phyloP scores from a whole-genome alignment of 2,888 invertebrate genomes.

The Epistrophe eligans region DNA sequence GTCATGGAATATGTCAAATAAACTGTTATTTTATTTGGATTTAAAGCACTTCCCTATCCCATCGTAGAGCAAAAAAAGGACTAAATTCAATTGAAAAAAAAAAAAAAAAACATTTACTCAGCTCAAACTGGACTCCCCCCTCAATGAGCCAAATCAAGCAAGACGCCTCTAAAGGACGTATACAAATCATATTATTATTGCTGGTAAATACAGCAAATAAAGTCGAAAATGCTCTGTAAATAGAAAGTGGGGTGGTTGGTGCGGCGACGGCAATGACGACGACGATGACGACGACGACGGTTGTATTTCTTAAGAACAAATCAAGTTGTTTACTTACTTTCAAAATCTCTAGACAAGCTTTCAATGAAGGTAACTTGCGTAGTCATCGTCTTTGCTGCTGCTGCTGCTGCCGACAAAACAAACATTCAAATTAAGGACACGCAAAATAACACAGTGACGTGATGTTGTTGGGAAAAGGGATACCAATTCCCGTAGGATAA shows the following conservation, averaged over 20 bases:
- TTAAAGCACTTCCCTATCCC: conserved; percentile 39
- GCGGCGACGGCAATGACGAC: not conserved
- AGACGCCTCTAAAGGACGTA: not conserved
- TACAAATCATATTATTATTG: not conserved
- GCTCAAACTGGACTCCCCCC: not conserved
- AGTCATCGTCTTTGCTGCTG: no score
- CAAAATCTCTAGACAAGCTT: conserved; percentile 48
- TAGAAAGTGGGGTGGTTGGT: not conserved
- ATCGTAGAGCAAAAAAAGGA: conserved; percentile 24
- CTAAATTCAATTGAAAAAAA: conserved; percentile 52
- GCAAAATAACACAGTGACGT: conserved; percentile 12
- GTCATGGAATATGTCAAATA: conserved; percentile 49
- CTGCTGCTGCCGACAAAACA: not conserved
- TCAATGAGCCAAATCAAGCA: conserved; percentile 30
- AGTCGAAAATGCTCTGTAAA: not conserved
- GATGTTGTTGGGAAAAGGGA: conserved; percentile 3
- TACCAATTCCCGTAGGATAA: not conserved
- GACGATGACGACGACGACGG: not conserved
- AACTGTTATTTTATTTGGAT: conserved; percentile 62
- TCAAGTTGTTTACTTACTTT: conserved; percentile 61
- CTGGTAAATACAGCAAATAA: conserved; percentile 6
- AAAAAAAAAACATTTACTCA: not conserved
- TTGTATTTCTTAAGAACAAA: conserved; percentile 33
- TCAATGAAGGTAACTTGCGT: conserved; percentile 23
- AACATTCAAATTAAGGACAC: conserved; percentile 58